Evolutionary conservation across 2,888 invertebrate genomes (phyloP).

Genomic region (Torymus aiolomorphi): DNA sequence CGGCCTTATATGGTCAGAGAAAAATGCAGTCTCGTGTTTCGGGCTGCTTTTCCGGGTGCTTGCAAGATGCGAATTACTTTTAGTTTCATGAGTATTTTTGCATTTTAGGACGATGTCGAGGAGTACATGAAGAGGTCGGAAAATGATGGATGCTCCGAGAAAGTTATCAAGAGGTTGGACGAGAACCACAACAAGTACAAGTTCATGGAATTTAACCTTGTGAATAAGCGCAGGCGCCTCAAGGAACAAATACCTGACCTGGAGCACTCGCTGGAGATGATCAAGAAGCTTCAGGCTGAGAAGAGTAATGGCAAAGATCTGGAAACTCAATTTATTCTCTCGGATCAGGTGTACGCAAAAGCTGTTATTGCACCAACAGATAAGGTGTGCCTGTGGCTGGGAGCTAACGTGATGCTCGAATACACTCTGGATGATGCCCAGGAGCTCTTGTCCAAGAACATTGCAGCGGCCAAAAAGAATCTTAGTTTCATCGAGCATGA

Average conservation of each 20-base stretch:
- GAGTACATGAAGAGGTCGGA: constrained; percentile 91
- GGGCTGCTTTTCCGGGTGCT: not conserved
- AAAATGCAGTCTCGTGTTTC: constrained; percentile 39
- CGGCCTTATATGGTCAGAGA: constrained; percentile 67
- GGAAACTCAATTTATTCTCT: constrained; percentile 93
- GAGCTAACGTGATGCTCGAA: constrained; percentile 98
- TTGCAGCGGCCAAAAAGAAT: constrained; percentile 89
- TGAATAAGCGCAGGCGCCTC: constrained; percentile 89
- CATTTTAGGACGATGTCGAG: constrained; percentile 92
- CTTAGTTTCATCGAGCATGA: constrained; percentile 92
- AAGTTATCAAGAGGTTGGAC: constrained; percentile 90
- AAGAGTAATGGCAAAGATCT: constrained; percentile 82
- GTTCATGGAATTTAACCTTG: constrained; percentile 95
- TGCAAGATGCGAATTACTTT: not conserved
- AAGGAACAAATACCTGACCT: constrained; percentile 96
- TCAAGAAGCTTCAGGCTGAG: constrained; percentile 89
- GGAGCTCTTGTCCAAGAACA: constrained; percentile 87
- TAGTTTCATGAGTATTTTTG: not conserved
- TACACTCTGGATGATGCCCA: constrained; percentile 95
- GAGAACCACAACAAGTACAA: constrained; percentile 97
- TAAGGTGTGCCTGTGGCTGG: constrained; percentile 89
- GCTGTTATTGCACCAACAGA: constrained; percentile 93
- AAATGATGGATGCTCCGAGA: constrained; percentile 89
- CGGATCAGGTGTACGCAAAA: constrained; percentile 90
- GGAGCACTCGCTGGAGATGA: constrained; percentile 92